A percentile compares a stretch with the other conserved stretches of the same genome.
Evolutionary conservation across 2,797 vertebrate species (phyloP).

Genomic region (Galaxias olidus): DNA sequence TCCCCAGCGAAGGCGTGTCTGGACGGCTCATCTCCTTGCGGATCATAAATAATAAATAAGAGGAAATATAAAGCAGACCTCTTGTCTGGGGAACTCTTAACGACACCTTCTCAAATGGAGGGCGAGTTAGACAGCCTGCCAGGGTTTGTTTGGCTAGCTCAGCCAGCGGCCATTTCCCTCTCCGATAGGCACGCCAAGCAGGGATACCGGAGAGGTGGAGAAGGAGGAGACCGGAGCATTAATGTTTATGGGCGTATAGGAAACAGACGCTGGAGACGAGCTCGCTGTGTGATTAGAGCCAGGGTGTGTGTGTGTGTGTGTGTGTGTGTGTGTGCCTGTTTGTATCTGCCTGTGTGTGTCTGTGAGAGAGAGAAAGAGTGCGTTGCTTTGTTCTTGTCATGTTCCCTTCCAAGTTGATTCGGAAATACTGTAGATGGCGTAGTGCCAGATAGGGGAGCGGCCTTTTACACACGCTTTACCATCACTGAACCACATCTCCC

Average conservation of each 20-base stretch:
- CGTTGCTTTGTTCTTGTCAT: not conserved
- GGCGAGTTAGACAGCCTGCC: constrained; percentile 22
- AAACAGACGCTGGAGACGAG: constrained; percentile 4
- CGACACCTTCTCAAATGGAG: constrained; percentile 42
- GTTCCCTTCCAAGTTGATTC: not conserved
- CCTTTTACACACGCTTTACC: constrained; percentile 23
- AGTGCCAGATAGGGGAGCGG: not conserved
- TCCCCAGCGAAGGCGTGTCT: not conserved
- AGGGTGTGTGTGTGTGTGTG: constrained; percentile 4
- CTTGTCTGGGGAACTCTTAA: constrained; percentile 34
- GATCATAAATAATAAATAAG: constrained; percentile 58
- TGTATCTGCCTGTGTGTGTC: not conserved
- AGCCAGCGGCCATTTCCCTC: constrained; percentile 23
- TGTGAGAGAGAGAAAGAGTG: not conserved
- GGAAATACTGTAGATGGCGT: constrained; percentile 6
- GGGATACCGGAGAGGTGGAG: not conserved
- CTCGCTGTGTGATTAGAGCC: constrained; percentile 4
- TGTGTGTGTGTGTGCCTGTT: constrained; percentile 10
- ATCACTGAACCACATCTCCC: constrained; percentile 23
- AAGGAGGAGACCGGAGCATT: constrained; percentile 7
- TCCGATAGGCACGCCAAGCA: constrained; percentile 32
- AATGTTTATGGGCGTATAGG: not conserved
- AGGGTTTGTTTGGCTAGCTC: constrained; percentile 48
- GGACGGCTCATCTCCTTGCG: constrained; percentile 18
- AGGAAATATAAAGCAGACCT: constrained; percentile 53